Conservation (phyloP, 1,140 invertebrate genomes). For the Anthonomus grandis region DNA sequence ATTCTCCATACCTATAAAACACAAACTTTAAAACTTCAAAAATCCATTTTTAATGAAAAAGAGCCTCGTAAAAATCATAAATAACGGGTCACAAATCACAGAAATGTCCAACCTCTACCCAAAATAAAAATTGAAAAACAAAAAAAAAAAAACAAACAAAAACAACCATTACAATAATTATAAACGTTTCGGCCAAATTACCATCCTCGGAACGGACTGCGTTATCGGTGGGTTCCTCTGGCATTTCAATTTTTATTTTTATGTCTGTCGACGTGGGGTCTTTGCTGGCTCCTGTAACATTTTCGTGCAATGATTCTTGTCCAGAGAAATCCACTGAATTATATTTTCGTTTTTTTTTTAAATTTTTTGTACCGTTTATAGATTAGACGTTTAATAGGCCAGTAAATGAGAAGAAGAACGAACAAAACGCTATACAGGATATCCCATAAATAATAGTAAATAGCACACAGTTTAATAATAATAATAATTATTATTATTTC, state of each 20-base stretch:
- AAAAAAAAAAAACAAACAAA: slow-evolving; percentile 6
- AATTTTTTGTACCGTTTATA: too few relatives aligned
- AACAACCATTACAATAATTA: too few relatives aligned
- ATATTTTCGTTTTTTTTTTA: too few relatives aligned
- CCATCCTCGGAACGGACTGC: slow-evolving; percentile 4
- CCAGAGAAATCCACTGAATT: neutral
- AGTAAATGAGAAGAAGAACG: too few relatives aligned
- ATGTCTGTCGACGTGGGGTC: slow-evolving; percentile 4
- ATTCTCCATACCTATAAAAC: slow-evolving; percentile 20
- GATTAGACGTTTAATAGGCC: too few relatives aligned
- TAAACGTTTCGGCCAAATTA: slow-evolving; percentile 8
- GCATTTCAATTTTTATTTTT: slow-evolving; percentile 23
- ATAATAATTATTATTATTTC: too few relatives aligned
- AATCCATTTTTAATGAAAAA: too few relatives aligned
- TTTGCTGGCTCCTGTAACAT: slow-evolving; percentile 19
- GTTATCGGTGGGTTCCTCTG: slow-evolving; percentile 2
- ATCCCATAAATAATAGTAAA: too few relatives aligned
- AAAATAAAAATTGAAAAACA: slow-evolving; percentile 5
- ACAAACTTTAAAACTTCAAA: neutral
- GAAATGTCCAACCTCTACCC: neutral
- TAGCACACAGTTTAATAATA: too few relatives aligned
- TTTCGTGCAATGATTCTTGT: neutral
- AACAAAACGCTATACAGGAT: too few relatives aligned
- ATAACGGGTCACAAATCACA: slow-evolving; percentile 12
- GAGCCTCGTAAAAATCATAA: neutral